phyloP scores from a whole-genome alignment of 1,140 invertebrate genomes.

The Periplaneta americana region DNA sequence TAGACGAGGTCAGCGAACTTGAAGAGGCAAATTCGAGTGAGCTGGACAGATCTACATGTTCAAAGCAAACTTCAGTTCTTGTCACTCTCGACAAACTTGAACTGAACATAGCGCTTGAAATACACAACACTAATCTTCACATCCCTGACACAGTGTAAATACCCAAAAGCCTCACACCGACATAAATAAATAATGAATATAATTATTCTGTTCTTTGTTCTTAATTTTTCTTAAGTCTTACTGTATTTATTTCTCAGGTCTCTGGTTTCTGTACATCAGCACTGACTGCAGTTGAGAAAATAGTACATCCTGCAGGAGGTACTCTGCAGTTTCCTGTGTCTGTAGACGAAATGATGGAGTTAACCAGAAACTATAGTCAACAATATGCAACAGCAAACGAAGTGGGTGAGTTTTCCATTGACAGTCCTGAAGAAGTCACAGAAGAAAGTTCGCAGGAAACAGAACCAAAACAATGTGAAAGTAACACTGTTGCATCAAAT shows the following conservation, averaged over 20 bases:
- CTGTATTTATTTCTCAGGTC: slow-evolving; percentile 4
- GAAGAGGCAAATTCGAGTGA: no score
- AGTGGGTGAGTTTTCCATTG: background rate
- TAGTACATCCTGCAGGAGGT: background rate
- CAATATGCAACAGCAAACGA: background rate
- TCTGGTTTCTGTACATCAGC: slow-evolving; percentile 4
- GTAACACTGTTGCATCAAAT: background rate
- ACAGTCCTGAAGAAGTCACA: background rate
- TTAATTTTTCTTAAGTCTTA: no score
- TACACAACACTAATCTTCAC: no score
- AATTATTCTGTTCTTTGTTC: no score
- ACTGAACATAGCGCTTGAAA: no score
- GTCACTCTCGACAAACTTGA: no score
- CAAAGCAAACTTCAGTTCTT: no score
- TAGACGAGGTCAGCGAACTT: no score
- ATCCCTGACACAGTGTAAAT: no score
- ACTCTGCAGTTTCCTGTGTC: background rate
- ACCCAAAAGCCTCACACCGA: no score
- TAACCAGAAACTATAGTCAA: background rate
- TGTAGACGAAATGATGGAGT: background rate
- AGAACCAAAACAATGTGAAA: background rate
- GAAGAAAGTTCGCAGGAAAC: background rate
- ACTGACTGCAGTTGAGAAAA: background rate
- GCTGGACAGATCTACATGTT: no score
- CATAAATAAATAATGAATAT: no score